A percentile compares a stretch with the other conserved stretches of the same genome.
Conservation (phyloP, 2,888 invertebrate genomes). For the Ischnus inquisitorius region DNA sequence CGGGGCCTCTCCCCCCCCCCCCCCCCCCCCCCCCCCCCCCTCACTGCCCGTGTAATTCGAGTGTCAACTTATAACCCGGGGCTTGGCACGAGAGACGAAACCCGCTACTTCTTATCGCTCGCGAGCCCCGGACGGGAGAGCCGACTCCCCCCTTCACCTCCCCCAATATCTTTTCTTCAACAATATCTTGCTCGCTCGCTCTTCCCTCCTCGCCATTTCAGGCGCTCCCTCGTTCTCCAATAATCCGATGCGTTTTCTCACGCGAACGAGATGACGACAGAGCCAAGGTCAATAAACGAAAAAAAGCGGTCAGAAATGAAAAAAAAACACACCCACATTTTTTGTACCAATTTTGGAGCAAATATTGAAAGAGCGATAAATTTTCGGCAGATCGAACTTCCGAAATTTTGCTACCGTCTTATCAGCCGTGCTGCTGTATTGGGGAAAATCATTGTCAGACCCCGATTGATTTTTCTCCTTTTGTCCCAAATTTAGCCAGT, state of each 20-base stretch:
- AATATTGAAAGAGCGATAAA: neutral
- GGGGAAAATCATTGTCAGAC: neutral
- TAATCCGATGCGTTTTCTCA: conserved; percentile 55
- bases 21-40: neutral
- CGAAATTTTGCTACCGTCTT: neutral
- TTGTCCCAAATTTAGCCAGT: neutral
- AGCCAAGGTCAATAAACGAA: neutral
- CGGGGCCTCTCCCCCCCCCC: conserved; percentile 10
- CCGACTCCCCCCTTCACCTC: conserved; percentile 11
- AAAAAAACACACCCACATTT: too few species aligned
- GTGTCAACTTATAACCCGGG: conserved; percentile 69
- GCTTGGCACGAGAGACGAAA: conserved; percentile 34
- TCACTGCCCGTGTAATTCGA: conserved; percentile 70
- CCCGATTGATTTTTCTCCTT: neutral
- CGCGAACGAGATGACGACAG: conserved; percentile 39
- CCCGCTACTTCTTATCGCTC: conserved; percentile 57
- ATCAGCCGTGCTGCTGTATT: neutral
- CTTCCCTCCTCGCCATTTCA: neutral
- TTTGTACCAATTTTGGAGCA: neutral
- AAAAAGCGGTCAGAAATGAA: too few species aligned
- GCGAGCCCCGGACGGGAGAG: conserved; percentile 20
- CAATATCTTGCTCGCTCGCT: conserved; percentile 2
- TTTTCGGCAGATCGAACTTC: neutral
- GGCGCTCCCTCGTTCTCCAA: conserved; percentile 16
- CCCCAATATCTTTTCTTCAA: conserved; percentile 8